These are phyloP conservation scores for Folsomia candida DNA, from an alignment of 2,888 invertebrate species.

Conservation along the genomic window DNA sequence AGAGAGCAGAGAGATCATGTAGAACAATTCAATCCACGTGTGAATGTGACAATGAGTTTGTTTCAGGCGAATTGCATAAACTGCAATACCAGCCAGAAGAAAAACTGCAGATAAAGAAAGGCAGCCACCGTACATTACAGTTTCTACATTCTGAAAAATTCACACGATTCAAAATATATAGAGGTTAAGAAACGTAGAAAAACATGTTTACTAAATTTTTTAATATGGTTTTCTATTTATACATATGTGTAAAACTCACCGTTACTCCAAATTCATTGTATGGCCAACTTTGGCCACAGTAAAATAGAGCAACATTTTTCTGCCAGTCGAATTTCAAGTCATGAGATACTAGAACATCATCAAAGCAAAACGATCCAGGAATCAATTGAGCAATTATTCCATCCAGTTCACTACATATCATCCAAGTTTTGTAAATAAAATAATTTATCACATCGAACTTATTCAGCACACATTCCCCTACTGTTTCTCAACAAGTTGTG, in stretches of 20 bases:
- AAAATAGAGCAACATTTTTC: not conserved
- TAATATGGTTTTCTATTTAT: too few relatives aligned
- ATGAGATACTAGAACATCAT: not conserved
- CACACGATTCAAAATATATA: too few relatives aligned
- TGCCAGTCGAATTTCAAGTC: not conserved
- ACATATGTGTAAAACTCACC: too few relatives aligned
- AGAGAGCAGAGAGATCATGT: not conserved
- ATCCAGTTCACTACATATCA: too few relatives aligned
- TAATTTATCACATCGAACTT: too few relatives aligned
- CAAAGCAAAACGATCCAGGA: not conserved
- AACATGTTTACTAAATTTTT: too few relatives aligned
- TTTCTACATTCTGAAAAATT: not conserved
- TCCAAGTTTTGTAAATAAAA: too few relatives aligned
- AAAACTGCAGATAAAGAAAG: not conserved
- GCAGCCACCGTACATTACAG: not conserved
- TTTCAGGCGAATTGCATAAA: not conserved
- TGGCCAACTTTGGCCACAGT: not conserved
- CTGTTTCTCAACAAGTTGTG: too few relatives aligned
- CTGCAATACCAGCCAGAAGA: not conserved
- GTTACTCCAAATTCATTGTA: not conserved
- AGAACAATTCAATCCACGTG: slow-evolving; percentile 5
- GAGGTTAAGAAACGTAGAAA: too few relatives aligned
- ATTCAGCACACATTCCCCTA: too few relatives aligned
- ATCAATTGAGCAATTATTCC: too few relatives aligned
- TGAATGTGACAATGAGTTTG: not conserved